These are phyloP conservation scores for Margaritifera margaritifera DNA, from an alignment of 2,888 invertebrate genomes.

Conservation along the genomic window DNA sequence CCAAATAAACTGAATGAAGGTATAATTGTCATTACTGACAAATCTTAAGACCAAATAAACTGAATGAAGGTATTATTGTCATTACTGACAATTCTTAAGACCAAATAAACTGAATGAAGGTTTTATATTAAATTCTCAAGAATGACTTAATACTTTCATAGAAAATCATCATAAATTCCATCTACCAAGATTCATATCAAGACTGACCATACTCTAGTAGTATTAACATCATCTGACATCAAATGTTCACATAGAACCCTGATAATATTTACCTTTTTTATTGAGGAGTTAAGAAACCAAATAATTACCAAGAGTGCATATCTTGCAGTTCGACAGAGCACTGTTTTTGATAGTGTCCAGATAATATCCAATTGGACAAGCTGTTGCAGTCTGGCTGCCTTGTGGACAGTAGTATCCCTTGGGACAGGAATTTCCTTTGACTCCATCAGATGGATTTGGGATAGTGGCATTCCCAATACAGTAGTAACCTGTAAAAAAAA, in stretches of 20 bases:
- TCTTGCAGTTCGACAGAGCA: conserved; percentile 53
- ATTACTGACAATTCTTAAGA: too few relatives aligned
- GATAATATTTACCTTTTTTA: not conserved
- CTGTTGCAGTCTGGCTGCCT: conserved; percentile 48
- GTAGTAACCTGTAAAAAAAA: conserved; percentile 58
- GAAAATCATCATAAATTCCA: too few relatives aligned
- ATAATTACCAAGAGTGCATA: conserved; percentile 62
- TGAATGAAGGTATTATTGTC: too few relatives aligned
- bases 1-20: too few relatives aligned
- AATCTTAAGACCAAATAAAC: too few relatives aligned
- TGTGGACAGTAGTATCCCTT: conserved; percentile 66
- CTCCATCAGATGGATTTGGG: conserved; percentile 58
- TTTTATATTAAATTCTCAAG: too few relatives aligned
- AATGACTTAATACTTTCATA: too few relatives aligned
- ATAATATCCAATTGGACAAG: conserved; percentile 67
- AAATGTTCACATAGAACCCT: not conserved
- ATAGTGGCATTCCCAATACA: conserved; percentile 53
- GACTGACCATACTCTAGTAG: too few relatives aligned
- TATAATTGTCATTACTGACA: too few relatives aligned
- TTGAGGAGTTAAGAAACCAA: too few relatives aligned
- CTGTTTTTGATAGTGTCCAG: conserved; percentile 54
- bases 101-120: too few relatives aligned
- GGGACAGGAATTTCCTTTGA: conserved; percentile 65
- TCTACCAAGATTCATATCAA: too few relatives aligned
- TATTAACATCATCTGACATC: not conserved